Conservation (phyloP, 2,888 invertebrate species). For the Chrysolina haemoptera region DNA sequence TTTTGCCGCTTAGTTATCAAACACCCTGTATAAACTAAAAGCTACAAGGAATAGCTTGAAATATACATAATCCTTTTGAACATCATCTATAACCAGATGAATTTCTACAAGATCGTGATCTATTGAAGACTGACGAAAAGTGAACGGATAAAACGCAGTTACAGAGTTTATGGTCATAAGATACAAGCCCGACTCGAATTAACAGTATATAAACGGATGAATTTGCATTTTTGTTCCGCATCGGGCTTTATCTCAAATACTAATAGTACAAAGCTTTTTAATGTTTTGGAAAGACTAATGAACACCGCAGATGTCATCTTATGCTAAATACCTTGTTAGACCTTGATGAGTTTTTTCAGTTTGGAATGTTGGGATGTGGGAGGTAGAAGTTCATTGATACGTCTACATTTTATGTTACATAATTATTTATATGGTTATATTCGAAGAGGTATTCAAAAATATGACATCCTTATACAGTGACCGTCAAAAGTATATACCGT, state of each 20-base stretch:
- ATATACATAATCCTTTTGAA: neutral
- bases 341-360: neutral
- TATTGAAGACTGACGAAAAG: constrained; percentile 5
- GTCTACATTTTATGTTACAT: too few relatives aligned
- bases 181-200: constrained; percentile 32
- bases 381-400: neutral
- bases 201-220: constrained; percentile 35
- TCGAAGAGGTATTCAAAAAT: too few relatives aligned
- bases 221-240: constrained; percentile 37
- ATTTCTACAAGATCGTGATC: constrained; percentile 6
- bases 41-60: neutral
- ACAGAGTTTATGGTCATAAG: constrained; percentile 26
- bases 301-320: constrained; percentile 14
- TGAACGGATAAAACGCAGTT: constrained; percentile 35
- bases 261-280: constrained; percentile 1
- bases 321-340: neutral
- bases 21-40: neutral
- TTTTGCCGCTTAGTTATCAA: too few relatives aligned
- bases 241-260: constrained; percentile 14
- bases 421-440: too few relatives aligned
- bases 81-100: neutral
- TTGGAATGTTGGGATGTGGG: neutral
- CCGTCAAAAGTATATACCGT: too few relatives aligned
- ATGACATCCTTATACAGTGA: too few relatives aligned
- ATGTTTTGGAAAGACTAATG: constrained; percentile 8